A percentile compares a stretch with the other conserved stretches of the same genome.
Evolutionary conservation across 2,888 invertebrate genomes (phyloP).

Genomic region (Girardia tigrina): DNA sequence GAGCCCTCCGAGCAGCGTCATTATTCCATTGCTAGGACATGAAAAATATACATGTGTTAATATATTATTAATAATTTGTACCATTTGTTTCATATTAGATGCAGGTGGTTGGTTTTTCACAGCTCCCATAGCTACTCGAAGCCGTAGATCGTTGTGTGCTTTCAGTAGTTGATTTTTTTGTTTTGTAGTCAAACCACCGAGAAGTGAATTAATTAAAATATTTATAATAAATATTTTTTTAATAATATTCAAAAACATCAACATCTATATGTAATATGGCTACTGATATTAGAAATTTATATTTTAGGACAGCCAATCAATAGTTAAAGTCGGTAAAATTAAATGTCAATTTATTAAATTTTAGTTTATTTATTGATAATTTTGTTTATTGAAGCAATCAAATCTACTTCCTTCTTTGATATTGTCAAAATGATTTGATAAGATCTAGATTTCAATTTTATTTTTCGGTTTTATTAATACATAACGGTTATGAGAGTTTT

Average conservation of each 20-base stretch:
- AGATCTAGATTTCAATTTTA: too few species aligned
- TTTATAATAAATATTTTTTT: not conserved
- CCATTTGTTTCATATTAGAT: slow-evolving; percentile 2
- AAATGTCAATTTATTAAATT: not conserved
- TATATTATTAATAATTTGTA: too few species aligned
- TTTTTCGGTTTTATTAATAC: too few species aligned
- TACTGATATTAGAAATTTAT: too few species aligned
- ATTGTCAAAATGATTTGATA: not conserved
- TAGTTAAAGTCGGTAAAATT: not conserved
- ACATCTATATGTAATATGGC: too few species aligned
- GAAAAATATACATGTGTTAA: too few species aligned
- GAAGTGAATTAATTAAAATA: not conserved
- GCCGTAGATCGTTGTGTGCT: not conserved
- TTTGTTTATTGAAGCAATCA: not conserved
- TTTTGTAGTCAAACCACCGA: not conserved
- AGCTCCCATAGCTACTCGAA: not conserved
- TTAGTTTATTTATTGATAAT: not conserved
- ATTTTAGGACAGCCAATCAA: too few species aligned
- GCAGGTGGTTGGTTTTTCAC: not conserved
- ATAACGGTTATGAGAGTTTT: too few species aligned
- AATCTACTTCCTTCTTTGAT: not conserved
- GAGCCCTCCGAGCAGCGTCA: not conserved
- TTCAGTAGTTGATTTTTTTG: not conserved
- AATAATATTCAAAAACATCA: not conserved
- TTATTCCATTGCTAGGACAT: not conserved